These are phyloP conservation scores for Epinephelus lanceolatus DNA, from an alignment of 2,113 vertebrate species.

Conservation along the genomic window DNA sequence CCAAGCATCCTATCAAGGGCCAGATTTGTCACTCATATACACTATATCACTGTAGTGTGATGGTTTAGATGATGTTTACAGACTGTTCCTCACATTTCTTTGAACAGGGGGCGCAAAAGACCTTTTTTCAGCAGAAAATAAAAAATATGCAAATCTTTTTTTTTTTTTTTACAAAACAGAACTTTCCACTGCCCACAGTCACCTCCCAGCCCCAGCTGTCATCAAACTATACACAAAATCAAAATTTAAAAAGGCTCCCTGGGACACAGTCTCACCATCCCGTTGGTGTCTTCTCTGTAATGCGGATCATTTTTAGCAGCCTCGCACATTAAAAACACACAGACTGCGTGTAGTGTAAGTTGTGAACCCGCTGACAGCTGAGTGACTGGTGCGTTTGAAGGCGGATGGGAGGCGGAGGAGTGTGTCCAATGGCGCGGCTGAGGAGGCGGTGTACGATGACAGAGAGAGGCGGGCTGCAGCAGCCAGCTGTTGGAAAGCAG, in stretches of 20 bases:
- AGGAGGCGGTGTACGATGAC: conserved; percentile 65
- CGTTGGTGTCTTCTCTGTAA: background rate
- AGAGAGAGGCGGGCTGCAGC: conserved; percentile 53
- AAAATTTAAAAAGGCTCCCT: background rate
- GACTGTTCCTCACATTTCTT: too few relatives aligned
- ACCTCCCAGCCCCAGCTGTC: too few relatives aligned
- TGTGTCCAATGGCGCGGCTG: conserved; percentile 69
- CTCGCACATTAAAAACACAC: background rate
- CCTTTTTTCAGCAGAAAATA: background rate
- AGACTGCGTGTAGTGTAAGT: background rate
- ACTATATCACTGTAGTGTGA: background rate
- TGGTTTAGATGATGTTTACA: too few relatives aligned
- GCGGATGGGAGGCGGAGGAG: conserved; percentile 53
- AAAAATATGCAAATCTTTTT: conserved; percentile 13
- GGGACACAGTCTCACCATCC: background rate
- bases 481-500: conserved; percentile 77
- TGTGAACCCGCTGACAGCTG: conserved; percentile 13
- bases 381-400: conserved; percentile 23
- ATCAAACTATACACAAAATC: background rate
- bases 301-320: background rate
- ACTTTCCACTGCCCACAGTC: background rate
- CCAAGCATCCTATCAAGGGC: too few relatives aligned
- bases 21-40: too few relatives aligned
- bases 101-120: too few relatives aligned
- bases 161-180: background rate